Conservation (phyloP, 1,140 invertebrate species). For the Leptinotarsa lineolata region DNA sequence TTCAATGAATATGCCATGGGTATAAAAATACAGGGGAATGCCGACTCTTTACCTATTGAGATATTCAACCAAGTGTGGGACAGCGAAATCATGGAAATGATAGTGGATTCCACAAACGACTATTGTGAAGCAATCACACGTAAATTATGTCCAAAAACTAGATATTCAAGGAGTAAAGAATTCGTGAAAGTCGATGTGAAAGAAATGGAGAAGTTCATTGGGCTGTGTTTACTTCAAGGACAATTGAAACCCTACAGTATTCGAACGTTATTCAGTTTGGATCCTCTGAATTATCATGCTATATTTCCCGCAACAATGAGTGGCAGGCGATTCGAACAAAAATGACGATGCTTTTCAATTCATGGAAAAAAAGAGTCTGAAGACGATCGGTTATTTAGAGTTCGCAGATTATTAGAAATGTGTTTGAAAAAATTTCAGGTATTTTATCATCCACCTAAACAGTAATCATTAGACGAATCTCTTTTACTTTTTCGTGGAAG, state of each 20-base stretch:
- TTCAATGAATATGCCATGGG: no score
- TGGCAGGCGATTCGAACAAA: slow-evolving; percentile 47
- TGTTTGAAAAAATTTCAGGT: slow-evolving; percentile 15
- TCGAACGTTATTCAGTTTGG: slow-evolving; percentile 40
- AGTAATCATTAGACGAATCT: slow-evolving; percentile 25
- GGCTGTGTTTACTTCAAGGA: slow-evolving; percentile 42
- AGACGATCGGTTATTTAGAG: background rate
- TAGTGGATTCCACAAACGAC: slow-evolving; percentile 25
- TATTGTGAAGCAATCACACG: slow-evolving; percentile 13
- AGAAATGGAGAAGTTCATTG: slow-evolving; percentile 44
- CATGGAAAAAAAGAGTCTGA: slow-evolving; percentile 23
- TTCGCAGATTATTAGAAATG: background rate
- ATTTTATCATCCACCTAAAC: slow-evolving; percentile 15
- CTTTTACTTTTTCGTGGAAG: slow-evolving; percentile 26
- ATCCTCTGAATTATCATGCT: slow-evolving; percentile 47
- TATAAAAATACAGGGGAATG: no score
- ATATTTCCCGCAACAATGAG: slow-evolving; percentile 46
- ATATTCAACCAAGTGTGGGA: slow-evolving; percentile 19
- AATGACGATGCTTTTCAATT: slow-evolving; percentile 44
- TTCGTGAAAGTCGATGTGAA: slow-evolving; percentile 29
- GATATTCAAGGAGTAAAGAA: slow-evolving; percentile 26
- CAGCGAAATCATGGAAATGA: slow-evolving; percentile 28
- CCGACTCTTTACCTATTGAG: background rate
- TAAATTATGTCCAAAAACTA: slow-evolving; percentile 25
- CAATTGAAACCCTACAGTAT: slow-evolving; percentile 42